Conservation (phyloP, 2,113 vertebrate genomes). For the Chionis minor region DNA sequence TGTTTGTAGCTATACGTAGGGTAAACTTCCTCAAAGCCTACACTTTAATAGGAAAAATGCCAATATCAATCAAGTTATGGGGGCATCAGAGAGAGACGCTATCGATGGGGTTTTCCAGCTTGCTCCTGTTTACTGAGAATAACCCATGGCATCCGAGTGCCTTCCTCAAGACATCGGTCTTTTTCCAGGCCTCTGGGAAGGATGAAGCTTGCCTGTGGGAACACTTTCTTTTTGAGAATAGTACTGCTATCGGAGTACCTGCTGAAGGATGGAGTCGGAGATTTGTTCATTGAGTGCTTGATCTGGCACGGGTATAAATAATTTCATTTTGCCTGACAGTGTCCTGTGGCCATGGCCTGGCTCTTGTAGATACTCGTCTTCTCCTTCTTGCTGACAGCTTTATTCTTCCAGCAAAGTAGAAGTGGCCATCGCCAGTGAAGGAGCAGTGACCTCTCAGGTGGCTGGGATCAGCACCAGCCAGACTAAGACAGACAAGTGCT, state of each 20-base stretch:
- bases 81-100: neutral
- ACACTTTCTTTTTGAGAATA: neutral
- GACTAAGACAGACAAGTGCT: neutral
- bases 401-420: neutral
- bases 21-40: constrained; percentile 17
- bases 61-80: neutral
- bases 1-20: neutral
- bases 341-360: neutral
- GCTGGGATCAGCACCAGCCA: neutral
- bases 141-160: neutral
- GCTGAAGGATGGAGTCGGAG: neutral
- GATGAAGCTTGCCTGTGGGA: neutral
- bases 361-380: neutral
- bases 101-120: neutral
- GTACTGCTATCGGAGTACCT: neutral
- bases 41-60: neutral
- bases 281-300: neutral
- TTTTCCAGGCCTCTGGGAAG: neutral
- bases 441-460: neutral
- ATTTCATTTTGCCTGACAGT: neutral
- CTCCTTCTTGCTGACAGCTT: neutral
- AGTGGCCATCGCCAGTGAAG: neutral
- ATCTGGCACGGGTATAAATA: neutral
- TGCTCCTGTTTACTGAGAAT: neutral
- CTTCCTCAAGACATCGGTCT: neutral